These are phyloP conservation scores for Endomychus coccineus DNA, from an alignment of 2,888 invertebrate genomes.

Conservation along the genomic window DNA sequence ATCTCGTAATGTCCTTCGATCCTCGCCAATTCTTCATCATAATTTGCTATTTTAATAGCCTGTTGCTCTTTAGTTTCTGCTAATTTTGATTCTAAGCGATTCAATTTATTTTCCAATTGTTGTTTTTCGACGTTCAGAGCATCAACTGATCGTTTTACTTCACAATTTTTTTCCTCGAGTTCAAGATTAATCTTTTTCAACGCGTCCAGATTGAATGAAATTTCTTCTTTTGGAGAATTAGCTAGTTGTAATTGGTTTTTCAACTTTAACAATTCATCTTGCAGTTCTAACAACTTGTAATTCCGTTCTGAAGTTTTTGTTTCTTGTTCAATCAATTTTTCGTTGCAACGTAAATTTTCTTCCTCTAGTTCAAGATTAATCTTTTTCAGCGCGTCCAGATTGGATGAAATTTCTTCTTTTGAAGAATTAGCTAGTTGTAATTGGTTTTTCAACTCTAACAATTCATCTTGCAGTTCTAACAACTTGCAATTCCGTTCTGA, in stretches of 20 bases:
- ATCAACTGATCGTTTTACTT: constrained; percentile 1
- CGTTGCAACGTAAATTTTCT: too few species aligned
- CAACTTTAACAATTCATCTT: constrained; percentile 7
- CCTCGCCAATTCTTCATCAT: background rate
- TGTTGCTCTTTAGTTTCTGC: background rate
- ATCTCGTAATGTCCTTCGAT: constrained; percentile 9
- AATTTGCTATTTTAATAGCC: constrained; percentile 2
- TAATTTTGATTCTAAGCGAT: constrained; percentile 1
- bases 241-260: constrained; percentile 6
- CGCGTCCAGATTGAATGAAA: background rate
- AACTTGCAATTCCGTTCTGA: background rate
- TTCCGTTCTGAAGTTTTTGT: background rate
- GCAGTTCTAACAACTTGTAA: background rate
- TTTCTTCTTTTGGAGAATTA: background rate
- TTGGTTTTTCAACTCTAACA: constrained; percentile 13
- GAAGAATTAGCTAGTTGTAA: too few species aligned
- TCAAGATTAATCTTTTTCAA: background rate
- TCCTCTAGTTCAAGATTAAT: too few species aligned
- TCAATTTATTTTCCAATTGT: constrained; percentile 3
- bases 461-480: background rate
- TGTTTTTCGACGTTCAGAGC: background rate
- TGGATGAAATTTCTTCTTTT: too few species aligned
- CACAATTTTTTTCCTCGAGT: constrained; percentile 10
- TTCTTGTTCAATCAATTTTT: too few species aligned
- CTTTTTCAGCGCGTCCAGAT: too few species aligned